These are phyloP conservation scores for Pheosia tremula DNA, from an alignment of 2,888 invertebrate species.

Conservation along the genomic window DNA sequence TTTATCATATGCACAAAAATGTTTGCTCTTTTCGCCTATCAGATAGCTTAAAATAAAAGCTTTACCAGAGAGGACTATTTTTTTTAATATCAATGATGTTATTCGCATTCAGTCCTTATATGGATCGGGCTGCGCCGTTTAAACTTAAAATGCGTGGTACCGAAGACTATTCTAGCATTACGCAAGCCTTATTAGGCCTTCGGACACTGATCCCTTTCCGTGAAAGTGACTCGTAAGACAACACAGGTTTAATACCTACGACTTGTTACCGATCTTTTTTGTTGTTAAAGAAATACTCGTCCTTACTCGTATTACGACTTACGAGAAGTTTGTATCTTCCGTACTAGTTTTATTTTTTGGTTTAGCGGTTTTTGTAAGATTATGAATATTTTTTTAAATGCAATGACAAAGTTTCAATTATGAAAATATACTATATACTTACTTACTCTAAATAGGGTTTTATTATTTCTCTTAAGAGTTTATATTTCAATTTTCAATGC, in stretches of 20 bases:
- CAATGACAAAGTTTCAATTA: not conserved
- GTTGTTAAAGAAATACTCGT: not conserved
- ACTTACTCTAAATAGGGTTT: not conserved
- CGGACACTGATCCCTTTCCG: conserved; percentile 42
- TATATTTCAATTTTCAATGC: not conserved
- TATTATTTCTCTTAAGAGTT: not conserved
- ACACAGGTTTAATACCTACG: conserved; percentile 27
- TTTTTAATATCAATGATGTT: too few species aligned
- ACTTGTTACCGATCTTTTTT: not conserved
- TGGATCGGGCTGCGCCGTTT: not conserved
- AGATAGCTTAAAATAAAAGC: too few species aligned
- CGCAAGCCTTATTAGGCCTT: conserved; percentile 25
- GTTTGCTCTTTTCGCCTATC: too few species aligned
- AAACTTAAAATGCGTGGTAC: not conserved
- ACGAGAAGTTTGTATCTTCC: too few species aligned
- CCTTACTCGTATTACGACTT: not conserved
- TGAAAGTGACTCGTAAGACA: conserved; percentile 44
- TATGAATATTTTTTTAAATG: too few species aligned
- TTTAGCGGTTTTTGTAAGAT: too few species aligned
- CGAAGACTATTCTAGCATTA: not conserved
- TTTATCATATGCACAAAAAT: too few species aligned
- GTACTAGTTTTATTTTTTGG: too few species aligned
- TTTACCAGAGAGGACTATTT: too few species aligned
- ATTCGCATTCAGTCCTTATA: not conserved
- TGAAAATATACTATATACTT: not conserved